Evolutionary conservation across 2,888 invertebrate genomes (phyloP).

Genomic region (Tachina grossa): DNA sequence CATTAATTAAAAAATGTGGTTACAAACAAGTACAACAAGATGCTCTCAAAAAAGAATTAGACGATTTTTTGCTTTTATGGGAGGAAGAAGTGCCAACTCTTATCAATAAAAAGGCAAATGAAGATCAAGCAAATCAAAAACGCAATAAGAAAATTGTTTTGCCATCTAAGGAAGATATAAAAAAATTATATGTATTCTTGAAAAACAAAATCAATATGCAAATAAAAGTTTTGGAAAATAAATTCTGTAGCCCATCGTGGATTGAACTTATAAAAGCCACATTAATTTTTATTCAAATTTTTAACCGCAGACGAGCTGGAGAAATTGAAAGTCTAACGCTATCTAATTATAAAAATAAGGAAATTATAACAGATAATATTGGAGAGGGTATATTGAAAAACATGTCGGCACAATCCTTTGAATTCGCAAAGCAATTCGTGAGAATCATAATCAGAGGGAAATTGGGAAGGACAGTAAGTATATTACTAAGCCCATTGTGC

Average conservation of each 20-base stretch:
- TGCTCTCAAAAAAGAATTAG: too few species aligned
- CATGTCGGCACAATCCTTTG: slow-evolving; percentile 13
- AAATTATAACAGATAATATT: slow-evolving; percentile 31
- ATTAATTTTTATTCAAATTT: slow-evolving; percentile 42
- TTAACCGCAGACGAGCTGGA: slow-evolving; percentile 30
- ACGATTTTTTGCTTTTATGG: too few species aligned
- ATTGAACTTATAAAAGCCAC: slow-evolving; percentile 26
- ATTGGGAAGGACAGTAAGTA: slow-evolving; percentile 33
- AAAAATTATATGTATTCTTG: slow-evolving; percentile 26
- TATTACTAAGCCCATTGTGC: slow-evolving; percentile 20
- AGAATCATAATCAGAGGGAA: slow-evolving; percentile 24
- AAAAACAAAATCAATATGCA: slow-evolving; percentile 10
- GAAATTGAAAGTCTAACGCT: slow-evolving; percentile 39
- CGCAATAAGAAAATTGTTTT: slow-evolving; percentile 31
- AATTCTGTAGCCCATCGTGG: slow-evolving; percentile 13
- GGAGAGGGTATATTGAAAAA: slow-evolving; percentile 6
- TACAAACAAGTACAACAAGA: background rate
- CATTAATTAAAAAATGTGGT: slow-evolving; percentile 31
- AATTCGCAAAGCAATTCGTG: slow-evolving; percentile 36
- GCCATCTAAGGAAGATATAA: slow-evolving; percentile 28
- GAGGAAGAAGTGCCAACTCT: too few species aligned
- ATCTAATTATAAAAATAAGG: slow-evolving; percentile 18
- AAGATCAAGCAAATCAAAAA: slow-evolving; percentile 39
- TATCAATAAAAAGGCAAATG: slow-evolving; percentile 17
- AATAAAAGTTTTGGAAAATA: slow-evolving; percentile 2